These are phyloP conservation scores for Leucophenga maculata DNA, from an alignment of 2,888 invertebrate species.

Conservation along the genomic window DNA sequence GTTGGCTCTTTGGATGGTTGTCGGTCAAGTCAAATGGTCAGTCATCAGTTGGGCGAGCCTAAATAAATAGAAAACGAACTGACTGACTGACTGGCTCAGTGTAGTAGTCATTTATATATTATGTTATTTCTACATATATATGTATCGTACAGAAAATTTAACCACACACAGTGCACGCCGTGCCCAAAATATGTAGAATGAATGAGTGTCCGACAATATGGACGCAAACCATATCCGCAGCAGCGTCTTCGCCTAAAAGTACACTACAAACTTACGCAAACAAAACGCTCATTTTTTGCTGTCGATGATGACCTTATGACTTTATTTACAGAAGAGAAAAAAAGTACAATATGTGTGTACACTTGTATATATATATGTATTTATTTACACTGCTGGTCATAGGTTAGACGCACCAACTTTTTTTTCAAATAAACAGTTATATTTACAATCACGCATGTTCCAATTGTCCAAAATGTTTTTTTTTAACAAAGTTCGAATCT, in stretches of 20 bases:
- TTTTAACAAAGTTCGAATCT: no score
- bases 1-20: no score
- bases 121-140: not conserved
- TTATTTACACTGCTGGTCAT: no score
- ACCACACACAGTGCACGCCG: conserved; percentile 2
- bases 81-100: not conserved
- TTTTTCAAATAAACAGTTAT: no score
- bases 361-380: no score
- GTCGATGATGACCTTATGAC: conserved; percentile 30
- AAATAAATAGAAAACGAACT: not conserved
- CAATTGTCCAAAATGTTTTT: no score
- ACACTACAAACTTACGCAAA: not conserved
- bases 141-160: no score
- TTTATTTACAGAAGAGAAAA: conserved; percentile 23
- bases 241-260: not conserved
- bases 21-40: no score
- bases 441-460: no score
- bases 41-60: no score
- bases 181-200: conserved; percentile 10
- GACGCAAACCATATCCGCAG: no score
- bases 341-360: not conserved
- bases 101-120: not conserved
- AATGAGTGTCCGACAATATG: not conserved
- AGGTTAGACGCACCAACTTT: no score
- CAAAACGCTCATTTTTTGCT: conserved; percentile 10